Evolutionary conservation across 2,888 invertebrate species (phyloP), one percentile per base, ranked within the genome.

Genomic region (Machimus rusticus): DNA sequence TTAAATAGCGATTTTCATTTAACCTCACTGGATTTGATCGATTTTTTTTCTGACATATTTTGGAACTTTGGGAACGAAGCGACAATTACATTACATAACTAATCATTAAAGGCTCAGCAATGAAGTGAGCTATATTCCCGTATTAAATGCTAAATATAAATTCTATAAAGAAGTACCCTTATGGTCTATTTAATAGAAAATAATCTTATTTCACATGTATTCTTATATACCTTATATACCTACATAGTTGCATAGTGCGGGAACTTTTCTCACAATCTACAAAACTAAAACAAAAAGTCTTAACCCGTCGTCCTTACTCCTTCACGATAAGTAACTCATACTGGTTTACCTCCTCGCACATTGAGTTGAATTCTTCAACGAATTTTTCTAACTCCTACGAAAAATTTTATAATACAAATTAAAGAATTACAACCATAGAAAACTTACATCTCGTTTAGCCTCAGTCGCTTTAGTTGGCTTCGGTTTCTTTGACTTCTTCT

Each of bases 261-360:
- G 0, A 46, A 16, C 14, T 46, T 46, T 46, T 16, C 43, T 46
- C 14, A 16, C 16, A 46, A 12, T 43, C 6, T 12, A 12, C 12
- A 43, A 12, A 12, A 39, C 8, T 14, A 9, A 1, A 1, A 12
- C 12, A 39, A 4, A 46, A 46, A 14, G 12, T 19, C 5, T 55
- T n/a, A 19, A 19, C 0, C n/a, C 0, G 55, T 55, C 19, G 8
- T 34, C 28, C 9, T 76, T 37, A 37, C 8, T n/a, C 51, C 31
- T 55, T 66, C 39, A 66, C 84, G 9, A 84, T 16, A 39, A 37
- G 39, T 37, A 92, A 19, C 31, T 91, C 88, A 89, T 90, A 92
- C n/a, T 90, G 88, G 5, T 91, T 91, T 8, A 92, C 91, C 87
- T 92, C 92, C 55, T 90, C 90, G 76, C 91, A 92, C 90, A 92